These are phyloP conservation scores for Paedocypris micromegethes DNA, from an alignment of 2,797 vertebrate genomes.

Conservation along the genomic window DNA sequence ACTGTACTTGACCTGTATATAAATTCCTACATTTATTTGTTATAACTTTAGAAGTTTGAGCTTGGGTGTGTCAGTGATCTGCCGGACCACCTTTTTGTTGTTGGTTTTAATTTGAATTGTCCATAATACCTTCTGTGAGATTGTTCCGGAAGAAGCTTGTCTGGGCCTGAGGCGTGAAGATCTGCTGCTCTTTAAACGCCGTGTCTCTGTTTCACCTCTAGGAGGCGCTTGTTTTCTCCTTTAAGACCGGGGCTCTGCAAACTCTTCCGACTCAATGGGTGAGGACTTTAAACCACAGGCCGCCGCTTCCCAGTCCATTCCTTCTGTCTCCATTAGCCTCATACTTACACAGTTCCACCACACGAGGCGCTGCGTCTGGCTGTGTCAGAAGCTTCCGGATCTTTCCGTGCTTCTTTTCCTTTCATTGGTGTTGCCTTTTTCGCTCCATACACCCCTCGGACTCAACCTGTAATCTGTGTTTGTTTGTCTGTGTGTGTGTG, in stretches of 20 bases:
- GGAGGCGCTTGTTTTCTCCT: conserved; percentile 79
- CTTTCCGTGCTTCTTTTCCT: neutral
- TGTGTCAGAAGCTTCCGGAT: neutral
- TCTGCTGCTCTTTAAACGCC: conserved; percentile 55
- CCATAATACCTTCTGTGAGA: no score
- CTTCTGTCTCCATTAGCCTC: conserved; percentile 18
- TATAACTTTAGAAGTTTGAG: no score
- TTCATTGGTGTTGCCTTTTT: neutral
- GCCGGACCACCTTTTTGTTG: no score
- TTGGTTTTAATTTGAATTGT: no score
- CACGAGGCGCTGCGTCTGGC: neutral
- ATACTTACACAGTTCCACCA: conserved; percentile 10
- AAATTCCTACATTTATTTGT: no score
- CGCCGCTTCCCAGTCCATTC: conserved; percentile 31
- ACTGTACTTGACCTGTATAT: no score
- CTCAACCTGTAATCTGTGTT: no score
- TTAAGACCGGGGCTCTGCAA: conserved; percentile 73
- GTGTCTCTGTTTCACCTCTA: conserved; percentile 74
- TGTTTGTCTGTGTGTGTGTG: no score
- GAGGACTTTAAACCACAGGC: conserved; percentile 62
- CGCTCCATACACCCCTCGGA: no score
- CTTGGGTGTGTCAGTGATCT: no score
- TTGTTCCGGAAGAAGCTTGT: no score
- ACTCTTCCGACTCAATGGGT: conserved; percentile 76
- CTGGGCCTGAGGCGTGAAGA: no score